Base-by-base conservation (phyloP, 2,113 vertebrate genomes). In the Coracopsis vasa region DNA sequence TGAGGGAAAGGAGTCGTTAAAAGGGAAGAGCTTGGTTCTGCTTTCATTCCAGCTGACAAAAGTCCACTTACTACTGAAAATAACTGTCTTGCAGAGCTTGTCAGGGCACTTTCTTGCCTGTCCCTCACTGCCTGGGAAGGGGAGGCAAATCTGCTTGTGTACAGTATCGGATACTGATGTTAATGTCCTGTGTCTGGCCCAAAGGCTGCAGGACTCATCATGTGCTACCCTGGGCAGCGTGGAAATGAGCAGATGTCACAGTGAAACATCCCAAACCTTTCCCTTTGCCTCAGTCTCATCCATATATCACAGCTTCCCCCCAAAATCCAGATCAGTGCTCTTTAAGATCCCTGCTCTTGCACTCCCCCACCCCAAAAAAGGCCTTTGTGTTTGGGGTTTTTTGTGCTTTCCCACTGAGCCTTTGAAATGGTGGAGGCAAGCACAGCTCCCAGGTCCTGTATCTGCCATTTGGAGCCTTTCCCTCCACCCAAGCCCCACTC, bases 211-310 rank as follows among this genome's bases (percentile, higher is more conserved):
- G 50, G 66, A 17, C 13, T 53, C 29, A 11, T 17, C 21, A 5
- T 0, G 8, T 3, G 2, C 33, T n/a, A 16, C 33, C 35, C 47
- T 27, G 42, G 28, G 24, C 20, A 51, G 42, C 0, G 0, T 14
- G n/a, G 6, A 45, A 33, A 45, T 15, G 33, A 58, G 69, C 42
- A 23, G 16, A 16, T 7, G 0, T 27, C 39, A 25, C n/a, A 66
- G 14, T 10, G 13, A 51, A 41, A 13, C 41, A 73, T 25, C 54
- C 29, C 42, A 70, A 31, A 35, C 9, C 56, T 42, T 20, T 67
- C 29, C 16, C 27, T 62, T 19, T 23, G 28, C 11, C 33, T 56
- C 31, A 48, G 21, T 3, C 5, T 42, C 51, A 73, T 15, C 29
- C 51, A 20, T 17, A 3, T 11, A 73, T 7, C 15, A 41, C 70